Conservation (phyloP, 92 coral and sea anemone genomes). For the Porites lobata region DNA sequence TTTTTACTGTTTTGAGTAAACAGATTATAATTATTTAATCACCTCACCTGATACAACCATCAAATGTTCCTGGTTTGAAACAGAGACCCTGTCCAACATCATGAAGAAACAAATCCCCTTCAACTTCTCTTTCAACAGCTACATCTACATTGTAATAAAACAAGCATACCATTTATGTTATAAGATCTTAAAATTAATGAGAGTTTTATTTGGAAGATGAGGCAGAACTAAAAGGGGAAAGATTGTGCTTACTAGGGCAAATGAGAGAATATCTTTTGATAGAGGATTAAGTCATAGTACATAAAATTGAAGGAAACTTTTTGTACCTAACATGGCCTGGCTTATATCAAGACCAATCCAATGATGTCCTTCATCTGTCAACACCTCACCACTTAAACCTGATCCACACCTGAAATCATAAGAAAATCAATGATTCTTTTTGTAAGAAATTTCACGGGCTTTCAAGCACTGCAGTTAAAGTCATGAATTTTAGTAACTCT, state of each 20-base stretch:
- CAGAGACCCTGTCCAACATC: constrained; percentile 92
- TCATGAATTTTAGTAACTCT: too few species aligned
- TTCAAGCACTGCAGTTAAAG: too few species aligned
- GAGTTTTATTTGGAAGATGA: not conserved
- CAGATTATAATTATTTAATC: not conserved
- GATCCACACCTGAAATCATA: constrained; percentile 86
- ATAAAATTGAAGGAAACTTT: not conserved
- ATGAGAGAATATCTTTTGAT: too few species aligned
- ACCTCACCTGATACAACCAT: constrained; percentile 91
- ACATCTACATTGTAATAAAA: constrained; percentile 67
- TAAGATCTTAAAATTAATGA: not conserved
- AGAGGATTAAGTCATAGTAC: too few species aligned
- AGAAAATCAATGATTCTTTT: not conserved
- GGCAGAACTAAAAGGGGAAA: not conserved
- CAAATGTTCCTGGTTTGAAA: constrained; percentile 97
- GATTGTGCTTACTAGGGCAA: too few species aligned
- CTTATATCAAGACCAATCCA: constrained; percentile 98
- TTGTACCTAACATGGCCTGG: constrained; percentile 90
- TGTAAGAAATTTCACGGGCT: too few species aligned
- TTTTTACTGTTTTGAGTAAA: not conserved
- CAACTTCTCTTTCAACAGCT: constrained; percentile 91
- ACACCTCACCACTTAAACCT: constrained; percentile 97
- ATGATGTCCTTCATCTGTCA: constrained; percentile 90
- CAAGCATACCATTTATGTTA: not conserved
- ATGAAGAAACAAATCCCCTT: constrained; percentile 93